Evolutionary conservation across 2,113 vertebrate genomes (phyloP), one percentile per base, ranked within the genome.

Genomic region (Xiphophorus maculatus): DNA sequence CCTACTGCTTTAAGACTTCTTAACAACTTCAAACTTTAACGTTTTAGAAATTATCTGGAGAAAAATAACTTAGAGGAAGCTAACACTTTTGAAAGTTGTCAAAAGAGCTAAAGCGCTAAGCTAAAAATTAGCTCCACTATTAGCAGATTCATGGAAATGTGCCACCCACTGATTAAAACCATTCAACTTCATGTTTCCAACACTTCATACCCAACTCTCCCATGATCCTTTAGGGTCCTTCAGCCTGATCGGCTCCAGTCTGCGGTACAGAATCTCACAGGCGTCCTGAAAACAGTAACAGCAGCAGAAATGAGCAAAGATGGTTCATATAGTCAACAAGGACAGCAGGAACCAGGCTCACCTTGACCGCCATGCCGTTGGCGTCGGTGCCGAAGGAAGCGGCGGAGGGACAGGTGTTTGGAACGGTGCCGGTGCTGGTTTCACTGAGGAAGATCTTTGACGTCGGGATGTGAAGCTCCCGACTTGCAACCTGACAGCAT

Each of bases 341-440:
- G 27, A 19, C 8, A 13, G 29, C 32, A 29, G 25, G 15, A 71
- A 29, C 0, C 2, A 2, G 27, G n/a, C 0, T 33, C 1, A 97
- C 97, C 96, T 96, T 95, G 71, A 97, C 94, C 0, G 97, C 97
- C 95, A 96, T 96, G 81, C 96, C 96, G 2, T 97, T 98, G 87
- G 95, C 93, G 10, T 98, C 97, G 0, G 97, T 96, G 0, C 97
- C 95, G 2, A 94, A 85, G 74, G 97, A 99, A 0, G 94, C 96
- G 0, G 72, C 96, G 0, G 96, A 95, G 0, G 94, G 93, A 19
- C 90, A 87, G 0, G 96, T 94, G 83, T 98, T 98, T 19, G 97
- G 96, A 19, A 98, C 94, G 0, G 88, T 93, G 63, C 81, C 87
- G 22, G 97, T 98, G 90, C 95, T 96, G 0, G 95, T 98, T 84